Evolutionary conservation across 1,140 invertebrate species (phyloP), one percentile per base, ranked within the genome.

Genomic region (Drosophila grimshawi): DNA sequence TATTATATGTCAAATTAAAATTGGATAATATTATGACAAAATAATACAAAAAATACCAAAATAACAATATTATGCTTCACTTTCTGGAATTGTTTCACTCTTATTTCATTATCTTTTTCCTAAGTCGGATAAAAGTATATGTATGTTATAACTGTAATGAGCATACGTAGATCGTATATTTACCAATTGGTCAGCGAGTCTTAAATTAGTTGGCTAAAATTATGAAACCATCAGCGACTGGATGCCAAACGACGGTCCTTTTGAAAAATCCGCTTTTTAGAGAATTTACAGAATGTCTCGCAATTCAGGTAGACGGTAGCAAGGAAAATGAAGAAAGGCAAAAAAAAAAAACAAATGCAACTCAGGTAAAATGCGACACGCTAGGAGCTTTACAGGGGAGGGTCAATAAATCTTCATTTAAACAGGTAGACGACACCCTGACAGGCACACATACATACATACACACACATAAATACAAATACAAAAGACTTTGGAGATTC

Each of bases 371-470:
- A 65, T 19, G 30, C 37, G n/a, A 43, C 41, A 11, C 37, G 30
- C 33, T 10, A 48, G 27, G 32, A 64, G 59, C 57, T 70, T 57
- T 64, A 39, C 2, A 57, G 30, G 46, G 39, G 33, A 29, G 33
- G 41, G n/a, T 39, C 46, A 52, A 59, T 53, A 48, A 39, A 68
- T 67, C 35, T 61, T 11, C 8, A 27, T 60, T 39, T 39, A 29
- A 48, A 3, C 57, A 76, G 73, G 65, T 77, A 63, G 39, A 5
- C 32, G 8, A 33, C 19, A 30, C n/a, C 41, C 30, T 35, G 11
- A 35, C 48, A 43, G 4, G 10, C 35, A 19, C 8, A 35, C 5
- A 11, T 35, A 49, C 4, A 11, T 39, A n/a, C 3, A 48, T 32
- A 51, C 5, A 53, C n/a, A 11, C n/a, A 11, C 45, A 11, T 3